Evolutionary conservation across 2,113 vertebrate species (phyloP).

Genomic region (Urocolius indicus): DNA sequence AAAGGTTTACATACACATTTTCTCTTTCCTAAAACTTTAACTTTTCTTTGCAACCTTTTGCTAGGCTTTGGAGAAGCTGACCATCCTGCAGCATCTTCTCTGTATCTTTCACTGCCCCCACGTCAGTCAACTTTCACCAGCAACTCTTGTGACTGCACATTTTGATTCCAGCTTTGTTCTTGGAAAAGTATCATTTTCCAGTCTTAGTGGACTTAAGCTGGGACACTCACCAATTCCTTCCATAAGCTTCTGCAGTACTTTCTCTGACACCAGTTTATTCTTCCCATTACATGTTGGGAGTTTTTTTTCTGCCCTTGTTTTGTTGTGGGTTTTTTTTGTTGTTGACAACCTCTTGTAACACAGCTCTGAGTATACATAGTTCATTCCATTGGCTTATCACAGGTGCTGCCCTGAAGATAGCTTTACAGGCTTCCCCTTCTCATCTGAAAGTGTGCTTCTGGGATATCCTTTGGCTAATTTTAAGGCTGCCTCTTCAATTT

Average conservation of each 20-base stretch:
- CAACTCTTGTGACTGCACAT: not conserved
- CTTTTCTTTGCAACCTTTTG: not conserved
- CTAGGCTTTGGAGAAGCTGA: not conserved
- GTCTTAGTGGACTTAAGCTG: not conserved
- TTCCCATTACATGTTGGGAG: not conserved
- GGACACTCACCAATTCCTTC: not conserved
- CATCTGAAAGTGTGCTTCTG: not conserved
- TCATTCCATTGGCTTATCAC: not conserved
- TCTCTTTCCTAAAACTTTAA: not conserved
- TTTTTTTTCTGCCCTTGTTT: not conserved
- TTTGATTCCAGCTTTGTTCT: not conserved
- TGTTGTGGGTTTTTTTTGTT: not conserved
- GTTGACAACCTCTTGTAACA: not conserved
- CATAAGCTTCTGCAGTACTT: not conserved
- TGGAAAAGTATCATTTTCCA: not conserved
- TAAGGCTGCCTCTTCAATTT: not conserved
- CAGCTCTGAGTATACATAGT: not conserved
- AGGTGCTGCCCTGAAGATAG: not conserved
- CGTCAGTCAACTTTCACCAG: not conserved
- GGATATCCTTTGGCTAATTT: not conserved
- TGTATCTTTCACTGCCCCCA: not conserved
- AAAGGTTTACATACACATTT: not conserved
- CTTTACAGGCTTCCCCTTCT: not conserved
- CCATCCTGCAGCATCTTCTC: not conserved
- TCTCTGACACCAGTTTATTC: not conserved